These are phyloP conservation scores for Ophioninae sp. DNA, from an alignment of 2,888 invertebrate genomes.

Conservation along the genomic window DNA sequence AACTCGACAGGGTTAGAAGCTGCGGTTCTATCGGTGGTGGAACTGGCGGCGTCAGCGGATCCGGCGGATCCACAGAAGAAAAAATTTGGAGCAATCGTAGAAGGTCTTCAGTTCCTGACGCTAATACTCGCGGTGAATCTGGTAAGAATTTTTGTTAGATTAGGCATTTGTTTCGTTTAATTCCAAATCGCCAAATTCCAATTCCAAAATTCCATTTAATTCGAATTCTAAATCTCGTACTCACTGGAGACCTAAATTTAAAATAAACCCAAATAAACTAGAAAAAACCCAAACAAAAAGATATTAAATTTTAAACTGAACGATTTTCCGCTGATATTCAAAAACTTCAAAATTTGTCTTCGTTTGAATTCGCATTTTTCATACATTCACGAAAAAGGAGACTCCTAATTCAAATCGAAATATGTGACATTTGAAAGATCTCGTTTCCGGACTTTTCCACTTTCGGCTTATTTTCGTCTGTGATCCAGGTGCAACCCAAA, in stretches of 20 bases:
- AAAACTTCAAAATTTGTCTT: too few species aligned
- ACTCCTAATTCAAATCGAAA: not conserved
- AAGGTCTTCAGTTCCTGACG: conserved; percentile 79
- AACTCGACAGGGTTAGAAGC: conserved; percentile 88
- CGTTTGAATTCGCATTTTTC: not conserved
- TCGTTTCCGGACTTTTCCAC: not conserved
- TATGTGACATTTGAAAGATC: not conserved
- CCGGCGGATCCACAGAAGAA: conserved; percentile 78
- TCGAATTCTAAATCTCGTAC: too few species aligned
- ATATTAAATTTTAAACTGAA: too few species aligned
- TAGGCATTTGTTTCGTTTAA: too few species aligned
- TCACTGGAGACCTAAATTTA: too few species aligned
- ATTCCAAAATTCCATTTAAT: too few species aligned
- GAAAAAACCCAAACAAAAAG: too few species aligned
- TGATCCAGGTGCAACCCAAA: conserved; percentile 82
- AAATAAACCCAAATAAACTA: too few species aligned
- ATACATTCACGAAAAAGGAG: not conserved
- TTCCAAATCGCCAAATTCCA: too few species aligned
- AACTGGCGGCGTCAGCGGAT: conserved; percentile 83
- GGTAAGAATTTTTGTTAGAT: conserved; percentile 69
- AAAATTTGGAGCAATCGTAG: conserved; percentile 80
- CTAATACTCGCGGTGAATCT: conserved; percentile 78
- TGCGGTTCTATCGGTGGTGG: conserved; percentile 92
- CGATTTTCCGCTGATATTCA: too few species aligned
- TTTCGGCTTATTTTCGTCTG: not conserved